These are phyloP conservation scores for Dreissena polymorpha DNA, from an alignment of 1,140 invertebrate genomes.

Conservation along the genomic window DNA sequence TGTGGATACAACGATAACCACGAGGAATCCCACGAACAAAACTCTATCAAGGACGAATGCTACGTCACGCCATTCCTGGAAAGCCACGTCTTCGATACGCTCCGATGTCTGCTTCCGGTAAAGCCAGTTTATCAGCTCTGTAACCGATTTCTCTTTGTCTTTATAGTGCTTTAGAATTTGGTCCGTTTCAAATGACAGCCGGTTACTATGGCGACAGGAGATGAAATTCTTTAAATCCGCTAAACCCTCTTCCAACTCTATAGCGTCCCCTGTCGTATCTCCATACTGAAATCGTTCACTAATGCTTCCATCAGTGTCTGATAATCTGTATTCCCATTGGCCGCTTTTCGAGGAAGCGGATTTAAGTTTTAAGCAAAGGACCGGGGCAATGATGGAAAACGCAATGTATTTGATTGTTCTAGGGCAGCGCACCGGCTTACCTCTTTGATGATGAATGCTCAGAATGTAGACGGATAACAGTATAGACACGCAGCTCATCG, in stretches of 20 bases:
- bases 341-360: conserved; percentile 3
- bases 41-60: conserved; percentile 82
- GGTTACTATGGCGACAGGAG: neutral
- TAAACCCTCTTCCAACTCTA: conserved; percentile 13
- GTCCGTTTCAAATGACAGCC: neutral
- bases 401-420: conserved; percentile 59
- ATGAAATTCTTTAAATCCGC: conserved; percentile 1
- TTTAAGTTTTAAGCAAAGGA: conserved; percentile 52
- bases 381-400: conserved; percentile 56
- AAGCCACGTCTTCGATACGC: conserved; percentile 68
- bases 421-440: conserved; percentile 63
- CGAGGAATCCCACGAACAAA: conserved; percentile 82
- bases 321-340: conserved; percentile 4
- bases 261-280: neutral
- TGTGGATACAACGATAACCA: conserved; percentile 81
- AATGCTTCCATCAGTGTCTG: neutral
- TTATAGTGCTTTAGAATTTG: conserved; percentile 24
- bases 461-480: conserved; percentile 72
- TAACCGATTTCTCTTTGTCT: conserved; percentile 59
- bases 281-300: neutral
- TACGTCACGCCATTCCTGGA: conserved; percentile 81
- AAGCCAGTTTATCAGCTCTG: conserved; percentile 63
- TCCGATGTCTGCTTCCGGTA: conserved; percentile 65
- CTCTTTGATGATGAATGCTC: conserved; percentile 73
- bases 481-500: conserved; percentile 73